A percentile compares a stretch with the other conserved stretches of the same genome.
These are phyloP conservation scores for Archaeoteleia sp. DNA, from an alignment of 2,888 invertebrate genomes.

Conservation along the genomic window DNA sequence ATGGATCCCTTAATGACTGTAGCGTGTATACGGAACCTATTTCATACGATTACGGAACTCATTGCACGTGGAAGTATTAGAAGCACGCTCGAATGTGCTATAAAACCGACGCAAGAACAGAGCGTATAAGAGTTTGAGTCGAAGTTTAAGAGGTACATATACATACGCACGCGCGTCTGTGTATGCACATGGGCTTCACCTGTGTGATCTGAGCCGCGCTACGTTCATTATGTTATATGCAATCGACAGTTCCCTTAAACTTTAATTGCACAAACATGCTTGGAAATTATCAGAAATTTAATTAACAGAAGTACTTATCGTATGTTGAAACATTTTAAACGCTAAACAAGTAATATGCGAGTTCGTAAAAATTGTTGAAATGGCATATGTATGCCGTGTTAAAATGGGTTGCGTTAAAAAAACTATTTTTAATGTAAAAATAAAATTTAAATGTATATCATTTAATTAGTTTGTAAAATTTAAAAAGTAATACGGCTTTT, in stretches of 20 bases:
- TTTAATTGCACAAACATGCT: conserved; percentile 2
- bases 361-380: no score
- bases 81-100: conserved; percentile 50
- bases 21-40: conserved; percentile 54
- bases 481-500: no score
- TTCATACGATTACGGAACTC: conserved; percentile 55
- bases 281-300: conserved; percentile 1
- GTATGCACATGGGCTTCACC: neutral
- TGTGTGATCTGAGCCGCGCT: neutral
- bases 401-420: no score
- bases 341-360: no score
- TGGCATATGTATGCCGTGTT: no score
- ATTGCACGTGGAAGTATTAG: conserved; percentile 57
- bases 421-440: no score
- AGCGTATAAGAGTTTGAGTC: conserved; percentile 45
- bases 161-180: neutral
- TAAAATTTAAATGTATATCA: no score
- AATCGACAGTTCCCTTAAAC: conserved; percentile 2
- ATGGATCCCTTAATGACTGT: conserved; percentile 62
- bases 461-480: no score
- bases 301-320: neutral
- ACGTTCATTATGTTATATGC: conserved; percentile 3
- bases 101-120: conserved; percentile 47
- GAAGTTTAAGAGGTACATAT: conserved; percentile 24
- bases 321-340: no score